Percentiles rank a stretch among this genome's conserved stretches.
Conservation (phyloP, 1,140 invertebrate genomes). For the Ctenoplectra terminalis region DNA sequence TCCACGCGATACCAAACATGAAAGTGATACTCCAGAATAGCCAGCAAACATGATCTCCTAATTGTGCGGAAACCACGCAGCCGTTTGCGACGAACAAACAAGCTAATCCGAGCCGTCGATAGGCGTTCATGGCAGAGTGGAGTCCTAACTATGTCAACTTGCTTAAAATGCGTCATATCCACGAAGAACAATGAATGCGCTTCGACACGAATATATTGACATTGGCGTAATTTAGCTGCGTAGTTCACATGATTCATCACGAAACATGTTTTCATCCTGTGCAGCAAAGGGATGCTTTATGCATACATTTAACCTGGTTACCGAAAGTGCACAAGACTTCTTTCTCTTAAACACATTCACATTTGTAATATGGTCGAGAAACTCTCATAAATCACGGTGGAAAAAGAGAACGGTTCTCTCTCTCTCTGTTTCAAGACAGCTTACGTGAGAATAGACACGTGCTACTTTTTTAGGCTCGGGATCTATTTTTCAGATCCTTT, state of each 20-base stretch:
- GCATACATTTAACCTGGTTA: background rate
- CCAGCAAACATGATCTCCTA: background rate
- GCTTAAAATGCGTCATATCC: background rate
- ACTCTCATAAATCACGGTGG: background rate
- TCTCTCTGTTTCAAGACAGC: background rate
- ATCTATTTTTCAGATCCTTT: background rate
- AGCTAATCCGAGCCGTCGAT: background rate
- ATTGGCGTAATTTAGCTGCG: background rate
- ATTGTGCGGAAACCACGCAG: background rate
- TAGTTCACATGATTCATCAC: background rate
- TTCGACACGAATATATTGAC: background rate
- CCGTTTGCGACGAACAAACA: background rate
- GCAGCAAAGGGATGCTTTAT: background rate
- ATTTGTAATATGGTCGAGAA: background rate
- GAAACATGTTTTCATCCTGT: background rate
- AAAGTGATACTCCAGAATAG: background rate
- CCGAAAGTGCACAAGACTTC: background rate
- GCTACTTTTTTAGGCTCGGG: background rate
- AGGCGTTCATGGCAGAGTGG: background rate
- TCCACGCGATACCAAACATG: background rate
- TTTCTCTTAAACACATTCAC: background rate
- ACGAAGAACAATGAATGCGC: background rate
- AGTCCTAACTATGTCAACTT: no score
- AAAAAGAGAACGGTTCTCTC: background rate
- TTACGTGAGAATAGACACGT: background rate